A percentile compares a stretch with the other conserved stretches of the same genome.
phyloP scores from a whole-genome alignment of 1,140 invertebrate genomes.

The Drosophila ogumai region DNA sequence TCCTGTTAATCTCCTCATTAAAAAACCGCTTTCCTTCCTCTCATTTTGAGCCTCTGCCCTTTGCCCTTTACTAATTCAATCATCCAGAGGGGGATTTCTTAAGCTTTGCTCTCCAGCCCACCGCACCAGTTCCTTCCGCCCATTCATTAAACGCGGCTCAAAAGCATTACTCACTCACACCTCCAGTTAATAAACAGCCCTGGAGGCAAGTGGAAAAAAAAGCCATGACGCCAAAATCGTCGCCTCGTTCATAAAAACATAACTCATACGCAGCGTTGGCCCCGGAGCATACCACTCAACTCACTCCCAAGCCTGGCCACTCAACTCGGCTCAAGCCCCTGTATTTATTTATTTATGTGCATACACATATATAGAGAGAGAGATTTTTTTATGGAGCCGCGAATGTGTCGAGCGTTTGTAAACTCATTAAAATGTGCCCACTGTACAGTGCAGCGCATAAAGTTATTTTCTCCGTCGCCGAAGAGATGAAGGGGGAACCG shows the following conservation, averaged over 20 bases:
- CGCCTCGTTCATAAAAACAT: slow-evolving; percentile 56
- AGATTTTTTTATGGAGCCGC: slow-evolving; percentile 61
- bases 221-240: slow-evolving; percentile 37
- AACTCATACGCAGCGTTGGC: slow-evolving; percentile 65
- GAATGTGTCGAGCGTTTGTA: slow-evolving; percentile 82
- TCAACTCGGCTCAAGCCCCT: slow-evolving; percentile 44
- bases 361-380: slow-evolving; percentile 13
- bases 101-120: slow-evolving; percentile 18
- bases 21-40: slow-evolving; percentile 27
- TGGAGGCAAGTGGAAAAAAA: slow-evolving; percentile 19
- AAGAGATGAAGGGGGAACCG: slow-evolving; percentile 14
- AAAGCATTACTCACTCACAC: slow-evolving; percentile 42
- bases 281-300: slow-evolving; percentile 7
- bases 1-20: slow-evolving; percentile 47
- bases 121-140: slow-evolving; percentile 15
- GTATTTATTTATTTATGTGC: slow-evolving; percentile 53
- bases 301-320: slow-evolving; percentile 33
- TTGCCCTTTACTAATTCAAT: slow-evolving; percentile 41
- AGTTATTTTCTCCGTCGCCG: slow-evolving; percentile 53
- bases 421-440: slow-evolving; percentile 78
- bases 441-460: slow-evolving; percentile 61
- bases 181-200: slow-evolving; percentile 52
- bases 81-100: slow-evolving; percentile 35
- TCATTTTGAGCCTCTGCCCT: slow-evolving; percentile 16
- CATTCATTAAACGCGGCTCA: slow-evolving; percentile 54